Evolutionary conservation across 2,797 vertebrate genomes (phyloP), one percentile per base, ranked within the genome.

Genomic region (Tauraco hartlaubi): DNA sequence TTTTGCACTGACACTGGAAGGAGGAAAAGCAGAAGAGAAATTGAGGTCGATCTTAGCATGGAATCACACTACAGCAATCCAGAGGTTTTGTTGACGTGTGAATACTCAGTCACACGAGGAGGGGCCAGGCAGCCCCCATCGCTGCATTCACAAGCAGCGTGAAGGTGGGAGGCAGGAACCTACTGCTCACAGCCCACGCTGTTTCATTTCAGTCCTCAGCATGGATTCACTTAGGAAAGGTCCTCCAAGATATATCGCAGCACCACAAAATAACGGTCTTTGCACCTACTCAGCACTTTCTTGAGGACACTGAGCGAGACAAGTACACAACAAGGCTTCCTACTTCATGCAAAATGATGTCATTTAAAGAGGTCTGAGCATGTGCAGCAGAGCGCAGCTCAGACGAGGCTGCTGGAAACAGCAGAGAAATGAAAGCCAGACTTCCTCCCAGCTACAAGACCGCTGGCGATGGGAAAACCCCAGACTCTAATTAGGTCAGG

Each of bases 1-100:
- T 97, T 99, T 99, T 20, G 99, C 99, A 81, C 98, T 99, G 80
- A 99, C 99, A 48, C 99, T 99, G 94, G 41, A 80, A 94, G 96
- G 69, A 92, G 71, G 55, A 23, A 96, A 52, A 89, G 91, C 75
- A 96, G 73, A 86, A 79, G 18, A 80, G 83, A 94, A 86, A 63
- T 20, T 88, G 41, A 85, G 80, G 64, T 79, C 11, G 66, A 39
- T 88, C 66, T 59, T 28, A 39, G 68, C 41, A 10, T 1, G 58
- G 63, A 58, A 71, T 28, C 49, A 41, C 68, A 35, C 26, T 51
- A 59, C 44, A 82, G 86, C 74, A 78, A 92, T 12, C 28, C 76
- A 56, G 73, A 66, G 79, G 29, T 72, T 77, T 20, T 66, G 82
- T 39, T 90, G 96, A 72, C 82, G 25, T 4, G 22, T 0, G 0